Conservation (phyloP, 2,113 vertebrate genomes). For the Sinosuthora webbiana region DNA sequence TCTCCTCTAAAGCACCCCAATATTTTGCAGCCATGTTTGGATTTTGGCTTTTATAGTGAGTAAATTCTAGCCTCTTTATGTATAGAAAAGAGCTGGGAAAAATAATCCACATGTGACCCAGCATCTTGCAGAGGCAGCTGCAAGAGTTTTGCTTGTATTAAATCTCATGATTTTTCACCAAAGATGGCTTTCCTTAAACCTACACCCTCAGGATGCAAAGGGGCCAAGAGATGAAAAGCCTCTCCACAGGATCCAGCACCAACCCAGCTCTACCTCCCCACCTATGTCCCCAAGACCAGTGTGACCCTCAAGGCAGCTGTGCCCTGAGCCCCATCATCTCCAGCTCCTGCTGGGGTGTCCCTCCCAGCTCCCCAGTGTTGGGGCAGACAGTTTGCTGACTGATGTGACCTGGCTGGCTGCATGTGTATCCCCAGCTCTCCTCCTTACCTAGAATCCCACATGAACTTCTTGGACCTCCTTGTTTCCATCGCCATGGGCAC, state of each 20-base stretch:
- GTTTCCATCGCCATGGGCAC: not conserved
- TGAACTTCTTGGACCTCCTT: not conserved
- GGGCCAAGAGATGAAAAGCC: not conserved
- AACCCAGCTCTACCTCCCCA: fast-evolving
- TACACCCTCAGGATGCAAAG: not conserved
- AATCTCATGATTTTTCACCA: not conserved
- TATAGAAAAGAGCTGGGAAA: not conserved
- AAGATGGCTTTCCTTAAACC: not conserved
- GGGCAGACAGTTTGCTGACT: not conserved
- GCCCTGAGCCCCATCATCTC: not conserved
- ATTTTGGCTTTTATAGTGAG: not conserved
- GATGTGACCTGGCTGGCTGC: fast-evolving
- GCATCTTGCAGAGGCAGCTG: not conserved
- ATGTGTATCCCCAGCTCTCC: not conserved
- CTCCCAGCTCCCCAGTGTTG: fast-evolving
- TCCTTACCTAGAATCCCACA: not conserved
- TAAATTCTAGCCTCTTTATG: not conserved
- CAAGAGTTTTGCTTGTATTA: not conserved
- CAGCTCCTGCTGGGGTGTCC: fast-evolving
- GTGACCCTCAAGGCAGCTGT: fast-evolving
- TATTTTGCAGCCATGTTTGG: not conserved
- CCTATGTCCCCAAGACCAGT: not conserved
- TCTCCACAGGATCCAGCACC: not conserved
- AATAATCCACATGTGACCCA: not conserved
- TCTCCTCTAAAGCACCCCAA: not conserved